Evolutionary conservation across 2,888 invertebrate genomes (phyloP).

Genomic region (Thecophora atra): DNA sequence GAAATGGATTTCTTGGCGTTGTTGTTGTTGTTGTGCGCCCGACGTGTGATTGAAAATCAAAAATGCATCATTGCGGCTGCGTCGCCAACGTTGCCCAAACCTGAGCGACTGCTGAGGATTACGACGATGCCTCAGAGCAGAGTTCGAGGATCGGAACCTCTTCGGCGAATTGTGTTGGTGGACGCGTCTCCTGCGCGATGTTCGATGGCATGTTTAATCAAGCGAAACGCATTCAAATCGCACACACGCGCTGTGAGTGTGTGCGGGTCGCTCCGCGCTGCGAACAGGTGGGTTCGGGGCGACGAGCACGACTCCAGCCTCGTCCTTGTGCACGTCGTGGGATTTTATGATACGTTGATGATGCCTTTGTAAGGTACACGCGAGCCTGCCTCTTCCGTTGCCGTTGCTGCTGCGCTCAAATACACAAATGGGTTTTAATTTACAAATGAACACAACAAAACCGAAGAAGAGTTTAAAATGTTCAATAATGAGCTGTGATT

Average conservation of each 20-base stretch:
- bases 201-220: constrained; percentile 33
- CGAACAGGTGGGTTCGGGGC: constrained; percentile 29
- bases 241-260: not conserved
- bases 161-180: constrained; percentile 21
- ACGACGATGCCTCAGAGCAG: not conserved
- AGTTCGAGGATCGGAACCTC: not conserved
- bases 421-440: constrained; percentile 23
- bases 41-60: constrained; percentile 26
- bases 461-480: not conserved
- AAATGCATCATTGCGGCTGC: constrained; percentile 26
- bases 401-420: constrained; percentile 18
- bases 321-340: constrained; percentile 22
- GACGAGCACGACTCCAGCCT: constrained; percentile 2
- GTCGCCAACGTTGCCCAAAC: constrained; percentile 10
- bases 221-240: constrained; percentile 27
- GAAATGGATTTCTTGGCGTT: not conserved
- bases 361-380: constrained; percentile 14
- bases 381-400: not conserved
- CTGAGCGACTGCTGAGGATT: not conserved
- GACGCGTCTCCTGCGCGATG: not conserved
- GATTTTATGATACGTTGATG: constrained; percentile 32
- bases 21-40: constrained; percentile 9
- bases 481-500: constrained; percentile 35
- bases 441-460: constrained; percentile 24
- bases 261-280: not conserved